Conservation (phyloP, 2,797 vertebrate species). For the Tarsius wallacei region DNA sequence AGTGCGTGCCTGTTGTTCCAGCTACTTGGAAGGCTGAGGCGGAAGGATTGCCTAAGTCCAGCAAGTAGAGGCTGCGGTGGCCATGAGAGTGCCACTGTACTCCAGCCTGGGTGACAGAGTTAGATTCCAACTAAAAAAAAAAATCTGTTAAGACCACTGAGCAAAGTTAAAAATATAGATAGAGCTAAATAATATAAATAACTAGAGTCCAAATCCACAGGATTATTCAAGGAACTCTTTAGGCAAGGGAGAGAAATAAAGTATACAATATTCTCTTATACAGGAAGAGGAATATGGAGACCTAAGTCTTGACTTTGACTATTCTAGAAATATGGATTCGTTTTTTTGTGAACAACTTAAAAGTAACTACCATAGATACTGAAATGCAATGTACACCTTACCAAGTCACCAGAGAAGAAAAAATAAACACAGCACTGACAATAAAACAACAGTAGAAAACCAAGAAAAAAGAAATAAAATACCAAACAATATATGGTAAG, state of each 20-base stretch:
- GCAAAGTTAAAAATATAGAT: constrained; percentile 6
- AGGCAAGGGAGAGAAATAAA: background rate
- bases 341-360: constrained; percentile 6
- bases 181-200: constrained; percentile 40
- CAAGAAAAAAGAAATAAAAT: constrained; percentile 36
- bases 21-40: no score
- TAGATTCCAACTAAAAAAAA: background rate
- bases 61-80: no score
- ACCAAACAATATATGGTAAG: constrained; percentile 25
- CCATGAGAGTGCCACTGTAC: no score
- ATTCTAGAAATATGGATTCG: background rate
- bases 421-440: background rate
- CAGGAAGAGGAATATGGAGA: background rate
- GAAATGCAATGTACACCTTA: background rate
- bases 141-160: background rate
- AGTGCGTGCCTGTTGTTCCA: no score
- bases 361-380: constrained; percentile 36
- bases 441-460: background rate
- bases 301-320: background rate
- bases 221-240: constrained; percentile 13
- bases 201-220: background rate
- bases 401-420: constrained; percentile 14
- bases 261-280: background rate
- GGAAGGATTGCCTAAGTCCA: no score
- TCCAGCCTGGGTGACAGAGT: no score